These are phyloP conservation scores for Antheraea mylitta DNA, from an alignment of 1,140 invertebrate species.

Conservation along the genomic window DNA sequence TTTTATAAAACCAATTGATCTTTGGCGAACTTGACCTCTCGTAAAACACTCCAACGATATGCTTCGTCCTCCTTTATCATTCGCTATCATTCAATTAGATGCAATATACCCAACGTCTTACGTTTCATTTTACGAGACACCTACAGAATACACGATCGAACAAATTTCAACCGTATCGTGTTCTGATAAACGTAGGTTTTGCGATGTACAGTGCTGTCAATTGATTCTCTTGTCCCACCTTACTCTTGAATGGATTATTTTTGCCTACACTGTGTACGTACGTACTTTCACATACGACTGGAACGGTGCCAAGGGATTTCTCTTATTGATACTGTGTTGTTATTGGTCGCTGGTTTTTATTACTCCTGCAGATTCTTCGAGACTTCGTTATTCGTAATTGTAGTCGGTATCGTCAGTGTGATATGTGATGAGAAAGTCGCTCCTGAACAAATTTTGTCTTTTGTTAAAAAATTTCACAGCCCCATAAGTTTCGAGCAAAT, in stretches of 20 bases:
- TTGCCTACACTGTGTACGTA: slow-evolving; percentile 46
- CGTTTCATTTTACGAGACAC: not conserved
- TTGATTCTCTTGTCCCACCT: slow-evolving; percentile 47
- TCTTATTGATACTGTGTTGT: not conserved
- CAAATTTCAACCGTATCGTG: not conserved
- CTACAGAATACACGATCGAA: not conserved
- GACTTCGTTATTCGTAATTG: not conserved
- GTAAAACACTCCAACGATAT: slow-evolving; percentile 28
- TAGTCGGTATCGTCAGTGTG: not conserved
- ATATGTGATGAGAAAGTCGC: not conserved
- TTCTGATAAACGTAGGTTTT: not conserved
- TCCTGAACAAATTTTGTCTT: not conserved
- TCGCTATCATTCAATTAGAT: slow-evolving; percentile 17
- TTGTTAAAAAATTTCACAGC: too few species aligned
- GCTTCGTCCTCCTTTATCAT: slow-evolving; percentile 30
- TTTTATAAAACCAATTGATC: slow-evolving; percentile 22
- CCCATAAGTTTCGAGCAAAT: too few species aligned
- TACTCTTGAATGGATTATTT: slow-evolving; percentile 66
- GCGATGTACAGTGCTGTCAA: slow-evolving; percentile 12
- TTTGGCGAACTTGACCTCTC: slow-evolving; percentile 45
- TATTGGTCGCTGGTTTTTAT: not conserved
- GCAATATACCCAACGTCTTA: not conserved
- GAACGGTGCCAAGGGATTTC: slow-evolving; percentile 53
- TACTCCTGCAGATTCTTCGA: not conserved
- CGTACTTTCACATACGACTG: slow-evolving; percentile 51